A percentile compares a stretch with the other conserved stretches of the same genome.
phyloP scores from a whole-genome alignment of 35 echinoderm and acorn worm genomes.

The Ophiothrix spiculata region DNA sequence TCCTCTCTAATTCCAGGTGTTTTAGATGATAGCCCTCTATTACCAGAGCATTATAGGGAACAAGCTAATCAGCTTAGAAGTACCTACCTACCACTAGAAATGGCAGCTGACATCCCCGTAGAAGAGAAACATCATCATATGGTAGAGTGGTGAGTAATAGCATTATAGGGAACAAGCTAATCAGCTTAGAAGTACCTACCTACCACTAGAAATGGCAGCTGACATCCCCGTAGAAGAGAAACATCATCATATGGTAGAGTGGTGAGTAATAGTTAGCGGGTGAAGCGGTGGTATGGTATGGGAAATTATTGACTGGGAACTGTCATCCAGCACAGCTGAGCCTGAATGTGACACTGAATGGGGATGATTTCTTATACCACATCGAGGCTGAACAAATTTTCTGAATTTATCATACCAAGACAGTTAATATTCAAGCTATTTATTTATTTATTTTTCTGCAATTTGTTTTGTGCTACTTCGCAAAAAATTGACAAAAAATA shows the following conservation, averaged over 20 bases:
- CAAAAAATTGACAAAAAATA: too few species aligned
- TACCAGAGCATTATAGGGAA: constrained; percentile 68
- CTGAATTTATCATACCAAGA: too few species aligned
- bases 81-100: constrained; percentile 87
- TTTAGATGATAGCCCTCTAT: constrained; percentile 53
- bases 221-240: constrained; percentile 65
- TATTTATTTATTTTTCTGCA: too few species aligned
- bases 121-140: constrained; percentile 81
- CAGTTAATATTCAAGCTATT: too few species aligned
- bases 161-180: constrained; percentile 54
- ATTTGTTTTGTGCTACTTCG: too few species aligned
- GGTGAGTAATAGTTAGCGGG: too few species aligned
- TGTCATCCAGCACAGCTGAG: too few species aligned
- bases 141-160: constrained; percentile 89
- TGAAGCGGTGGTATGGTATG: too few species aligned
- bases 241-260: constrained; percentile 75
- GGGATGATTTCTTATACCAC: too few species aligned
- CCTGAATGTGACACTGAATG: too few species aligned
- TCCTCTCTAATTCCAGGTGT: constrained; percentile 48
- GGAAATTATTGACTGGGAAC: too few species aligned
- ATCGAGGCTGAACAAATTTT: too few species aligned
- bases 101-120: constrained; percentile 40
- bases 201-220: constrained; percentile 76
- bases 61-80: constrained; percentile 50
- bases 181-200: constrained; percentile 64